Evolutionary conservation across 2,888 invertebrate genomes (phyloP).

Genomic region (Drosophila histrio): DNA sequence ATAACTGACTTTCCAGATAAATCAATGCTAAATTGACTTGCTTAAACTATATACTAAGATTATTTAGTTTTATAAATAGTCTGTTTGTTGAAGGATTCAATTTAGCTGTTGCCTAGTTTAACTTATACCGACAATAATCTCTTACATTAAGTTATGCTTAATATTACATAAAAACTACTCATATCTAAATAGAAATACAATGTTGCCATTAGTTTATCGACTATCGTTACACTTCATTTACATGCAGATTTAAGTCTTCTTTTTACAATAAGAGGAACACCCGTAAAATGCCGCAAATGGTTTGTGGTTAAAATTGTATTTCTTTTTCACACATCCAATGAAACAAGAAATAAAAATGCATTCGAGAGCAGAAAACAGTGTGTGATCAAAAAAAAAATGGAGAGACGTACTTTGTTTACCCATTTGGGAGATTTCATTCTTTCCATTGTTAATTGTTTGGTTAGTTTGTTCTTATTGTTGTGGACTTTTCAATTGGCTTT

Average conservation of each 20-base stretch:
- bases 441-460: conserved; percentile 48
- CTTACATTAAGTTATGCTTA: background rate
- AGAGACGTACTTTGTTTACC: conserved; percentile 5
- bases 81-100: too few species aligned
- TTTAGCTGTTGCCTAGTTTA: too few species aligned
- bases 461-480: conserved; percentile 12
- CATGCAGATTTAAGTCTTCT: conserved; percentile 3
- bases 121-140: background rate
- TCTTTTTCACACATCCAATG: conserved; percentile 8
- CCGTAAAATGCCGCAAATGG: conserved; percentile 4
- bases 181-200: background rate
- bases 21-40: too few species aligned
- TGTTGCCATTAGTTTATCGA: background rate
- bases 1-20: too few species aligned
- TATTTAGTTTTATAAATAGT: too few species aligned
- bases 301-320: conserved; percentile 12
- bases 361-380: conserved; percentile 8
- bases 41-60: too few species aligned
- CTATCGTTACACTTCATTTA: background rate
- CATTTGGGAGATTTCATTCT: conserved; percentile 32
- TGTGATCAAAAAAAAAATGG: conserved; percentile 27
- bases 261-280: conserved; percentile 2
- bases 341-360: background rate
- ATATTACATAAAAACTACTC: too few species aligned
- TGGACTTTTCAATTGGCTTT: conserved; percentile 5